Conservation (phyloP, 1,140 invertebrate species). For the Drosophila bocqueti region DNA sequence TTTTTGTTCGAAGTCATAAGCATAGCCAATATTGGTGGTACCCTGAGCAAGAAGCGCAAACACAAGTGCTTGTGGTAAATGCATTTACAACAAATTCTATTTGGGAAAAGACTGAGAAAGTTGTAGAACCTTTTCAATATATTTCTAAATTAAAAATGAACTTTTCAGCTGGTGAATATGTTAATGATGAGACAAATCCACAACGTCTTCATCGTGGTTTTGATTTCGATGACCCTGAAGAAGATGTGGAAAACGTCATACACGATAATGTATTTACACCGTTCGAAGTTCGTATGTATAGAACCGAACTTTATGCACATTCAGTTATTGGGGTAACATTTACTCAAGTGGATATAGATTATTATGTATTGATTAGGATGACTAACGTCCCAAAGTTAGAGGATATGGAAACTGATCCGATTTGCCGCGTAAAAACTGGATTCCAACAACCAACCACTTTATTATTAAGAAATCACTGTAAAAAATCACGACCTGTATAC, state of each 20-base stretch:
- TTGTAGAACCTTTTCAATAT: conserved; percentile 38
- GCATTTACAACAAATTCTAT: conserved; percentile 26
- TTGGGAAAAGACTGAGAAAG: conserved; percentile 18
- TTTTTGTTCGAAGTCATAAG: conserved; percentile 45
- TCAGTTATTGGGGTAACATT: conserved; percentile 40
- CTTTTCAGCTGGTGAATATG: conserved; percentile 16
- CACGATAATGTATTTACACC: conserved; percentile 40
- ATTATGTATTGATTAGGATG: conserved; percentile 37
- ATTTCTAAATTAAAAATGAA: conserved; percentile 39
- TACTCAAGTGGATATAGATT: conserved; percentile 32
- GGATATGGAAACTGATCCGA: conserved; percentile 28
- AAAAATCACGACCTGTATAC: conserved; percentile 19
- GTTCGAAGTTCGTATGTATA: conserved; percentile 44
- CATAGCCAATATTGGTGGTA: conserved; percentile 53
- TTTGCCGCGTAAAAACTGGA: conserved; percentile 21
- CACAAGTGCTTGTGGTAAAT: conserved; percentile 47
- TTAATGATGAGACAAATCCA: background rate
- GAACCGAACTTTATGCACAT: conserved; percentile 43
- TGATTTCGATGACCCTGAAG: conserved; percentile 44
- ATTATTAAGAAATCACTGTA: conserved; percentile 36
- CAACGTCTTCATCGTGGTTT: background rate
- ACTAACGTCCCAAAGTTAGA: conserved; percentile 37
- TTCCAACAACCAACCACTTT: conserved; percentile 7
- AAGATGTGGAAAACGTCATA: conserved; percentile 40
- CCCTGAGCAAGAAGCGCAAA: conserved; percentile 44